Evolutionary conservation across 2,888 invertebrate species (phyloP), one percentile per base, ranked within the genome.

Genomic region (Drosophila prolongata): DNA sequence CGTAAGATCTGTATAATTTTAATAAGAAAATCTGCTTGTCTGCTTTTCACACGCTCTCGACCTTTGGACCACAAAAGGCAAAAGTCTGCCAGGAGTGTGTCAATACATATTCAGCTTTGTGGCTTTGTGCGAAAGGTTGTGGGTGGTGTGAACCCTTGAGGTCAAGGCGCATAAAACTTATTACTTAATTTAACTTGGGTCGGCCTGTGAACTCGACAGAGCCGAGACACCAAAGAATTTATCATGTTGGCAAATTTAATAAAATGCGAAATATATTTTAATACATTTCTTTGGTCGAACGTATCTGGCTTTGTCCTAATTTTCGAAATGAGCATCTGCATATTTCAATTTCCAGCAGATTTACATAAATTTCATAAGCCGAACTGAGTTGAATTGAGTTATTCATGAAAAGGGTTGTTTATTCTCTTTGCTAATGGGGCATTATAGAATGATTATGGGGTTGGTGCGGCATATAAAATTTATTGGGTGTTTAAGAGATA

Each of bases 161-260:
- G 87, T 87, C 89, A 89, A 79, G 75, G 62, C 77, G 75, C 70
- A 78, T 75, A 73, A 89, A 89, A 89, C 84, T 89, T 90, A 87
- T 89, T 89, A 90, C 90, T 89, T 89, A 86, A 90, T 89, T 89
- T 84, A 87, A 87, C 83, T 85, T 72, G 75, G 73, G 57, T 56
- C 44, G 38, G 53, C 50, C 49, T 69, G 70, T 44, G 65, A 66
- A 68, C 70, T 66, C 67, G 84, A 74, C 77, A 84, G 64, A 56
- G 49, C 34, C 57, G 65, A 43, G 62, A 43, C 69, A 53, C 54
- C 59, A 47, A 65, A 75, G 72, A 77, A 85, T 87, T 85, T 88
- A 85, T 80, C 87, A 85, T 85, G 77, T 76, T 78, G 79, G 40
- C 77, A 83, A 89, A 88, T 88, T 88, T 78, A 71, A 84, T 86